Conservation (phyloP, 2,888 invertebrate species). For the Nysson spinosus region DNA sequence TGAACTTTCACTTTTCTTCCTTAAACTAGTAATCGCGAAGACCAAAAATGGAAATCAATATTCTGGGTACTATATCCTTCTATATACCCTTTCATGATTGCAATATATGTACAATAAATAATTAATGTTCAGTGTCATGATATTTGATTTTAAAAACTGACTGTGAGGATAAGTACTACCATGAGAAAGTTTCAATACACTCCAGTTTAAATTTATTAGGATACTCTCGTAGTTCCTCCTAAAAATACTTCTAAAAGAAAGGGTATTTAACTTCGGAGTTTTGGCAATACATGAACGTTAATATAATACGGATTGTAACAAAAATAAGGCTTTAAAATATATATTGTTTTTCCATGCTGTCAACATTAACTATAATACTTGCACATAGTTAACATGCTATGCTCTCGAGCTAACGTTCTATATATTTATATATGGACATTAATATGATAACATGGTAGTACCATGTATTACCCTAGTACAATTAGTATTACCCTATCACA, state of each 20-base stretch:
- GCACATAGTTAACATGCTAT: conserved; percentile 11
- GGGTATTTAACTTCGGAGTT: not conserved
- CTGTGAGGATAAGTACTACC: conserved; percentile 30
- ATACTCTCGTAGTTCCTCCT: conserved; percentile 1
- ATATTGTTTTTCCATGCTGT: conserved; percentile 8
- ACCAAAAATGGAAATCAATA: conserved; percentile 16
- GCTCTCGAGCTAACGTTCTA: conserved; percentile 8
- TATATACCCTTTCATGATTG: not conserved
- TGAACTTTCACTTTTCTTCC: conserved; percentile 12
- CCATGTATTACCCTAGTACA: too few relatives aligned
- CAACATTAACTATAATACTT: conserved; percentile 15
- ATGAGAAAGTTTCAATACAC: conserved; percentile 13
- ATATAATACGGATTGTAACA: conserved; percentile 22
- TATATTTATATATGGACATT: conserved; percentile 10
- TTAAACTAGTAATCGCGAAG: not conserved
- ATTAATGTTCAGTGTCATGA: conserved; percentile 24
- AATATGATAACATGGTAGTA: not conserved
- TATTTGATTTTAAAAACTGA: conserved; percentile 20
- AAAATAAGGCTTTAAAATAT: conserved; percentile 28
- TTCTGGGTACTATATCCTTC: conserved; percentile 11
- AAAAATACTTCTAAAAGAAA: not conserved
- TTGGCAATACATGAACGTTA: not conserved
- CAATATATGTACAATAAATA: conserved; percentile 18
- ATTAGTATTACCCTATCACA: conserved; percentile 9
- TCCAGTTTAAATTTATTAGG: conserved; percentile 3